Percentiles rank a stretch among this genome's conserved stretches.
These are phyloP conservation scores for Redunca redunca DNA, from an alignment of 2,113 vertebrate genomes.

Conservation along the genomic window DNA sequence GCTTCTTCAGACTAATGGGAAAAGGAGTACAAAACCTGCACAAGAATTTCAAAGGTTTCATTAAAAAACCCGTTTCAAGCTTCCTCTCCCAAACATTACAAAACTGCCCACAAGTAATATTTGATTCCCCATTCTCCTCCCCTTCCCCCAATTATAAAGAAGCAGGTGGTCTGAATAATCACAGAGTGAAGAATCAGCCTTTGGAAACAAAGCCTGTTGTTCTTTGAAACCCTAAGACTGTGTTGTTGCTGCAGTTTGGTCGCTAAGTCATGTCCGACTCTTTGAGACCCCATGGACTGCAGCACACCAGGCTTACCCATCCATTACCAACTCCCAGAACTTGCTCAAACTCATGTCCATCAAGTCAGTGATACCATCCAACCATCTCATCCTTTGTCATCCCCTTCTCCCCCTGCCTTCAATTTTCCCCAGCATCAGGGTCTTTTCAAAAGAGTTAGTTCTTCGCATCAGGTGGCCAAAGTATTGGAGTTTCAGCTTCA, in stretches of 20 bases:
- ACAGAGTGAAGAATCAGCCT: not conserved
- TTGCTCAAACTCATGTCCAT: not conserved
- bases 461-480: not conserved
- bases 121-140: not conserved
- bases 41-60: not conserved
- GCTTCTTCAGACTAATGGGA: not conserved
- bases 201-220: not conserved
- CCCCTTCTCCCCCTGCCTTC: not conserved
- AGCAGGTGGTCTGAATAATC: not conserved
- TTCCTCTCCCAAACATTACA: not conserved
- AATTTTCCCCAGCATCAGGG: not conserved
- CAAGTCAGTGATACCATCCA: fast-evolving
- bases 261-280: not conserved
- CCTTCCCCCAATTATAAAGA: not conserved
- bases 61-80: not conserved
- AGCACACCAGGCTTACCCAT: not conserved
- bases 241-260: not conserved
- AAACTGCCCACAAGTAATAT: not conserved
- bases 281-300: not conserved
- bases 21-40: not conserved
- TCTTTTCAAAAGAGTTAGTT: not conserved
- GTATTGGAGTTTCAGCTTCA: not conserved
- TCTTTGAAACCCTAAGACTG: not conserved
- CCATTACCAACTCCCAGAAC: fast-evolving
- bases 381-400: not conserved